phyloP scores from a whole-genome alignment of 2,888 invertebrate species.

The Aquatica leii region DNA sequence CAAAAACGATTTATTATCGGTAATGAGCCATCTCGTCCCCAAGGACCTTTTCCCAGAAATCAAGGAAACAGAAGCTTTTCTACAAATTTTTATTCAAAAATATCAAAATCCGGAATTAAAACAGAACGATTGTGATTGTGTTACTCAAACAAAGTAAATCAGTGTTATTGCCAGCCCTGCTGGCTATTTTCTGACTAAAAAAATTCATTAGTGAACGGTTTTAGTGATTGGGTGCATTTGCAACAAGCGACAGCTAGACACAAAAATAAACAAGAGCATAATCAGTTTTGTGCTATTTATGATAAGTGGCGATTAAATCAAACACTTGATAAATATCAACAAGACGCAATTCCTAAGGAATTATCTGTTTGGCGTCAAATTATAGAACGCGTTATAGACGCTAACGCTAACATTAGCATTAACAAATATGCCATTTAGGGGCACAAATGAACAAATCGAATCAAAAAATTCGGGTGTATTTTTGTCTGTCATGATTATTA shows the following conservation, averaged over 20 bases:
- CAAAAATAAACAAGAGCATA: neutral
- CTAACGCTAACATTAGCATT: no score
- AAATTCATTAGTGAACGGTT: neutral
- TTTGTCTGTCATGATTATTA: no score
- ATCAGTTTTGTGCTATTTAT: neutral
- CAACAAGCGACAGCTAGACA: neutral
- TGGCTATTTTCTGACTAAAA: neutral
- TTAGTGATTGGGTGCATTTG: no score
- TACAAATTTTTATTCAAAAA: neutral
- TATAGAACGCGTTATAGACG: no score
- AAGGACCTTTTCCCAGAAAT: neutral
- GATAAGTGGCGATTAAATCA: neutral
- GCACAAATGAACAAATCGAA: no score
- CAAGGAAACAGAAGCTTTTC: neutral
- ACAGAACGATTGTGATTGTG: neutral
- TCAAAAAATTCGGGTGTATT: no score
- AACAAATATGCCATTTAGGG: no score
- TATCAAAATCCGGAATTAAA: neutral
- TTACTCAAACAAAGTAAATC: neutral
- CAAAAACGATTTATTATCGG: neutral
- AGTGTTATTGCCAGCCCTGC: neutral
- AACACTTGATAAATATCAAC: no score
- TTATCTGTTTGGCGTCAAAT: no score
- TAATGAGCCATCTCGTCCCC: neutral
- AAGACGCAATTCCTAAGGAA: no score